Conservation (phyloP, 2,797 vertebrate genomes). For the Siniperca undulata region DNA sequence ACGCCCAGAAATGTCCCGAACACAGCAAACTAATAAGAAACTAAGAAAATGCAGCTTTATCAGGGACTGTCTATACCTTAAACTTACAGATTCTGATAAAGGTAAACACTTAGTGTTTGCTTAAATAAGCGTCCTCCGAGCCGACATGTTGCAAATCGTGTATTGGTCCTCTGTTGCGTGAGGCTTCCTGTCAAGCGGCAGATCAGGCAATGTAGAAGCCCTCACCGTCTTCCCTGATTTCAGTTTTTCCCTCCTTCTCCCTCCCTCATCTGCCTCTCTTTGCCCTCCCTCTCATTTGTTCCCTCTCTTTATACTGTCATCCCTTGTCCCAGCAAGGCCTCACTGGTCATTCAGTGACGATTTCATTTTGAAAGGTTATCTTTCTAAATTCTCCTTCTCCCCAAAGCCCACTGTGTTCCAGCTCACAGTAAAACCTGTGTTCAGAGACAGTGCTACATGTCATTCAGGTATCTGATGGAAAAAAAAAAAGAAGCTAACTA, state of each 20-base stretch:
- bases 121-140: not conserved
- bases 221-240: conserved; percentile 20
- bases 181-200: conserved; percentile 2
- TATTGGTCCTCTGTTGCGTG: conserved; percentile 4
- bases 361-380: conserved; percentile 69
- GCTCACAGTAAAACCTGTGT: conserved; percentile 31
- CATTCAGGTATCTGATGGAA: conserved; percentile 42
- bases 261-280: not conserved
- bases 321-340: conserved; percentile 46
- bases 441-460: conserved; percentile 27
- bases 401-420: conserved; percentile 39
- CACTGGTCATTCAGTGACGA: conserved; percentile 52
- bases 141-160: not conserved
- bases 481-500: conserved; percentile 28
- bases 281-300: conserved; percentile 27
- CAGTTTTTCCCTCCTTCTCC: conserved; percentile 4
- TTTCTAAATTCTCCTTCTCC: conserved; percentile 52
- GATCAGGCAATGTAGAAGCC: conserved; percentile 14
- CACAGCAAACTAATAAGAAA: too few relatives aligned
- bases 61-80: not conserved
- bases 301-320: conserved; percentile 24
- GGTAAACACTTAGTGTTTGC: not conserved
- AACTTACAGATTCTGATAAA: conserved; percentile 1
- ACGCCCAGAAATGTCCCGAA: too few relatives aligned
- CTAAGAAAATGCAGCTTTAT: not conserved